Evolutionary conservation across 1,140 invertebrate species (phyloP).

Genomic region (Nasonia giraulti): DNA sequence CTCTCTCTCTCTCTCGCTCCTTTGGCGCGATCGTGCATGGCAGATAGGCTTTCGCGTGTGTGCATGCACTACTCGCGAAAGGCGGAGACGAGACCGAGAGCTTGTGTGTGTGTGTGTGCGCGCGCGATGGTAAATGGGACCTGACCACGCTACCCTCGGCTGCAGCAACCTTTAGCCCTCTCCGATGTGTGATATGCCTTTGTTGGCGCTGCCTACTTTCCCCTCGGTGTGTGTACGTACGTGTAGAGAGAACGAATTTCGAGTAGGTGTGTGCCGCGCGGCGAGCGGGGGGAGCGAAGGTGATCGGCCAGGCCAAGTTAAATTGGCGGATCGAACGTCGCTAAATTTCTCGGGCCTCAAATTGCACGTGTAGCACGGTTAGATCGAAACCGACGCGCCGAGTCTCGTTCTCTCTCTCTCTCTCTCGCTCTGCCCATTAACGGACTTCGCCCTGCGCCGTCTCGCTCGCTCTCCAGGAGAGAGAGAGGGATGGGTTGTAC

Average conservation of each 20-base stretch:
- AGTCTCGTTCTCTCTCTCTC: neutral
- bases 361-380: conserved; percentile 46
- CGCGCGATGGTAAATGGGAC: conserved; percentile 59
- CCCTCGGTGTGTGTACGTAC: neutral
- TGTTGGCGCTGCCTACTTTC: neutral
- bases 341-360: conserved; percentile 50
- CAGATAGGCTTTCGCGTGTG: conserved; percentile 63
- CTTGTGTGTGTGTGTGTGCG: conserved; percentile 52
- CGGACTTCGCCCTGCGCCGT: neutral
- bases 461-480: neutral
- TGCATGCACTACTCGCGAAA: conserved; percentile 35
- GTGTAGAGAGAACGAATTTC: neutral
- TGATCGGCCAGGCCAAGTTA: conserved; percentile 46
- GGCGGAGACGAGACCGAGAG: conserved; percentile 42
- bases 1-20: conserved; percentile 11
- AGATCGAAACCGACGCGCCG: conserved; percentile 34
- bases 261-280: neutral
- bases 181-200: neutral
- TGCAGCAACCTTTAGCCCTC: neutral
- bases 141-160: conserved; percentile 58
- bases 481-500: neutral
- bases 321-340: conserved; percentile 50
- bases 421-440: neutral
- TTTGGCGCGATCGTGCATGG: conserved; percentile 66
- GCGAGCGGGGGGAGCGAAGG: conserved; percentile 3